Conservation (phyloP, 1,140 invertebrate species). For the Lamellibrachia luymesi region DNA sequence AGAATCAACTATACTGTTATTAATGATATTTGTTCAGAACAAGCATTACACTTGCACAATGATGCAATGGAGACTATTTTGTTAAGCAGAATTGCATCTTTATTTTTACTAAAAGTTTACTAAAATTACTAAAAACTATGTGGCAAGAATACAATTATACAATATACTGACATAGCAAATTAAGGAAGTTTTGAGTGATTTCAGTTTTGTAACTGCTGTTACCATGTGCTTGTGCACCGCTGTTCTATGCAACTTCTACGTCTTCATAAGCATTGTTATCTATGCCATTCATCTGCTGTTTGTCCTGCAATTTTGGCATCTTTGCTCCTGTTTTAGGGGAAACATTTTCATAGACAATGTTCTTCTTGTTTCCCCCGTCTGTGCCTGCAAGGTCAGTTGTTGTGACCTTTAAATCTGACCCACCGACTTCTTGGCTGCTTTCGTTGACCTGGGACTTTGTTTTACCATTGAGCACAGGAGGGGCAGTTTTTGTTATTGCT, state of each 20-base stretch:
- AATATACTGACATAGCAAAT: too few relatives aligned
- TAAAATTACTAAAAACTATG: not conserved
- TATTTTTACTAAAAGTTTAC: not conserved
- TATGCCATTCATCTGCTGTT: not conserved
- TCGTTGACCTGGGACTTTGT: not conserved
- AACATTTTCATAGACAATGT: not conserved
- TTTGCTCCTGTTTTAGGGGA: not conserved
- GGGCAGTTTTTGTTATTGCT: not conserved
- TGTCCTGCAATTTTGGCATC: not conserved
- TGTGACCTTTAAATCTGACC: not conserved
- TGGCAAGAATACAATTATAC: too few relatives aligned
- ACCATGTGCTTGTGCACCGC: too few relatives aligned
- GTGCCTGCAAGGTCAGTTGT: not conserved
- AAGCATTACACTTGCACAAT: not conserved
- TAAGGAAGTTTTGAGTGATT: not conserved
- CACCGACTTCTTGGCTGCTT: not conserved
- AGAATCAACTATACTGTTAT: not conserved
- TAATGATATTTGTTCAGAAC: not conserved
- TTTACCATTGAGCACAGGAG: not conserved
- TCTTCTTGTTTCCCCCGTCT: not conserved
- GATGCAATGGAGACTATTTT: not conserved
- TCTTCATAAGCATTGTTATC: not conserved
- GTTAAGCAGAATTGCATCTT: not conserved
- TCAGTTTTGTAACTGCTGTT: not conserved
- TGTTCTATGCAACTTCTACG: not conserved